Evolutionary conservation across 2,113 vertebrate genomes (phyloP).

Genomic region (Stercorarius parasiticus): DNA sequence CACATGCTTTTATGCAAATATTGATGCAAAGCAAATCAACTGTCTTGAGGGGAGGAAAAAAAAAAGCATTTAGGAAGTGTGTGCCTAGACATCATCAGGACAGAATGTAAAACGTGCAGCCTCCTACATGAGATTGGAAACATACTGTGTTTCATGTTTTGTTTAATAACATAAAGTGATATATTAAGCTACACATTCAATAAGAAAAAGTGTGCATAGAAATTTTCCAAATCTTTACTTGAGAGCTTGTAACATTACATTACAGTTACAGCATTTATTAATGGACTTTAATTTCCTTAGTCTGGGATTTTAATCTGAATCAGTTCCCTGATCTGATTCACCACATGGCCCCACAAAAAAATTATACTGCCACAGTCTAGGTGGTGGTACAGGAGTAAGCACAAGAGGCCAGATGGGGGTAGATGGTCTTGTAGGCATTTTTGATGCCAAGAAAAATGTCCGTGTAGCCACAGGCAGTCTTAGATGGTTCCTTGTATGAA

Average conservation of each 20-base stretch:
- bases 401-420: neutral
- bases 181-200: neutral
- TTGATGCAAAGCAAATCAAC: neutral
- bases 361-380: neutral
- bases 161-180: conserved; percentile 10
- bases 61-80: neutral
- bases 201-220: conserved; percentile 27
- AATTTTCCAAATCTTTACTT: conserved; percentile 45
- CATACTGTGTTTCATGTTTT: neutral
- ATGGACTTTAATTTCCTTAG: conserved; percentile 57
- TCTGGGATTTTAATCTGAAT: conserved; percentile 34
- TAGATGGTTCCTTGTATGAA: neutral
- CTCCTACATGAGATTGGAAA: neutral
- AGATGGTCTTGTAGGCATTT: neutral
- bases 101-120: neutral
- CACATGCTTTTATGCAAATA: neutral
- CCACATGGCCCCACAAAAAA: conserved; percentile 32
- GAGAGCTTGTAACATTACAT: neutral
- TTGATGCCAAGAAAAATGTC: conserved; percentile 20
- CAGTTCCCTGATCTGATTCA: neutral
- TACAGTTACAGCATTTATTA: conserved; percentile 18
- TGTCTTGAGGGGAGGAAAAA: accelerated
- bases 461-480: neutral
- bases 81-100: neutral
- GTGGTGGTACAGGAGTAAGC: neutral